These are phyloP conservation scores for Elegia similella DNA, from an alignment of 2,888 invertebrate species.

Conservation along the genomic window DNA sequence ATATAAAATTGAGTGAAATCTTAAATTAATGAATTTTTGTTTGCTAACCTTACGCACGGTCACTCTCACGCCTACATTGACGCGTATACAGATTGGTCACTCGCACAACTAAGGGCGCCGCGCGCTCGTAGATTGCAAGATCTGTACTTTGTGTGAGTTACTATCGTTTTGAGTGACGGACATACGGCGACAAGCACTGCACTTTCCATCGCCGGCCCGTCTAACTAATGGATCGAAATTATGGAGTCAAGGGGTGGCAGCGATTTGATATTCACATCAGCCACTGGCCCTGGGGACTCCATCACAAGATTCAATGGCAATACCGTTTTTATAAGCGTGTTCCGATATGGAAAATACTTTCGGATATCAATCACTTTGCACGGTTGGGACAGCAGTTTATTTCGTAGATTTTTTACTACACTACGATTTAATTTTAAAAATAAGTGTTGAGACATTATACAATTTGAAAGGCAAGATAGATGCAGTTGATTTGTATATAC, in stretches of 20 bases:
- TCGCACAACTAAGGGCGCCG: too few species aligned
- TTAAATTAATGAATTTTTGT: too few species aligned
- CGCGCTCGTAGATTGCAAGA: too few species aligned
- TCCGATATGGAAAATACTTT: slow-evolving; percentile 51
- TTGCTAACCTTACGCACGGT: too few species aligned
- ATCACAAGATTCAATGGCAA: slow-evolving; percentile 66
- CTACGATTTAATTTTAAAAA: too few species aligned
- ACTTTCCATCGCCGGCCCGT: slow-evolving; percentile 51
- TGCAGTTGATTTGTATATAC: too few species aligned
- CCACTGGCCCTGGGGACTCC: slow-evolving; percentile 61
- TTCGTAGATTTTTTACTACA: not conserved
- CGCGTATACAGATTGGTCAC: too few species aligned
- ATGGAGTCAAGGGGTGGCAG: slow-evolving; percentile 71
- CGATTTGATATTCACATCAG: slow-evolving; percentile 78
- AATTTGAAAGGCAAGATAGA: too few species aligned
- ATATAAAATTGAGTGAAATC: too few species aligned
- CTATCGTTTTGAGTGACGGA: slow-evolving; percentile 41
- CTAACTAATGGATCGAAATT: slow-evolving; percentile 73
- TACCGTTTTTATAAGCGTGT: slow-evolving; percentile 51
- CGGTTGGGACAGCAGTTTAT: not conserved
- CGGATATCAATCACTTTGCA: slow-evolving; percentile 36
- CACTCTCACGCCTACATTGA: too few species aligned
- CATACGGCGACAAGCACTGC: slow-evolving; percentile 48
- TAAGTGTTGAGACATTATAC: too few species aligned
- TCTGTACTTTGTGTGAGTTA: slow-evolving; percentile 26